A percentile compares a stretch with the other conserved stretches of the same genome.
Conservation (phyloP, 2,797 vertebrate genomes). For the Agapornis canus region DNA sequence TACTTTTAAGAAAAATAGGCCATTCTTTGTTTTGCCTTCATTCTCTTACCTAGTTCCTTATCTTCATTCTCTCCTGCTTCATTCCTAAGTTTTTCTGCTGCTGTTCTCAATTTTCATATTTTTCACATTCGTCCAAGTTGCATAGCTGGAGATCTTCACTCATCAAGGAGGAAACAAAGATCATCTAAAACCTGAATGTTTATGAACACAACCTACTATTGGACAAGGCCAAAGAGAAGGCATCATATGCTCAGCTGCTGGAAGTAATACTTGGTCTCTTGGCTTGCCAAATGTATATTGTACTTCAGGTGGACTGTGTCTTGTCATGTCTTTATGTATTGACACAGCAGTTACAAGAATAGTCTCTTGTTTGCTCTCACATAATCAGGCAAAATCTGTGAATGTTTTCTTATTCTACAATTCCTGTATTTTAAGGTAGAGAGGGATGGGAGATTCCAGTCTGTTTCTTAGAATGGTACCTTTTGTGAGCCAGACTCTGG, state of each 20-base stretch:
- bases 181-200: not conserved
- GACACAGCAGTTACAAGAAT: not conserved
- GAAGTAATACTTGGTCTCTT: not conserved
- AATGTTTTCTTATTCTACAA: not conserved
- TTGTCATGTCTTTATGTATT: not conserved
- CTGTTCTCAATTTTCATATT: not conserved
- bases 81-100: not conserved
- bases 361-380: not conserved
- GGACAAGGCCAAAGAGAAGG: not conserved
- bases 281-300: not conserved
- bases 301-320: not conserved
- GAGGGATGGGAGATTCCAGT: not conserved
- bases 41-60: not conserved
- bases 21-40: not conserved
- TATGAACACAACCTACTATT: not conserved
- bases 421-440: not conserved
- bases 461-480: not conserved
- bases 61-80: not conserved
- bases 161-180: not conserved
- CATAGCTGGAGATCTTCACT: not conserved
- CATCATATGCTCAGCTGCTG: not conserved
- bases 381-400: rapidly evolving
- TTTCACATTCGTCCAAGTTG: not conserved
- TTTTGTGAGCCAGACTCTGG: not conserved
- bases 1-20: not conserved